Evolutionary conservation across 2,113 vertebrate species (phyloP).

Genomic region (Thunnus maccoyii): DNA sequence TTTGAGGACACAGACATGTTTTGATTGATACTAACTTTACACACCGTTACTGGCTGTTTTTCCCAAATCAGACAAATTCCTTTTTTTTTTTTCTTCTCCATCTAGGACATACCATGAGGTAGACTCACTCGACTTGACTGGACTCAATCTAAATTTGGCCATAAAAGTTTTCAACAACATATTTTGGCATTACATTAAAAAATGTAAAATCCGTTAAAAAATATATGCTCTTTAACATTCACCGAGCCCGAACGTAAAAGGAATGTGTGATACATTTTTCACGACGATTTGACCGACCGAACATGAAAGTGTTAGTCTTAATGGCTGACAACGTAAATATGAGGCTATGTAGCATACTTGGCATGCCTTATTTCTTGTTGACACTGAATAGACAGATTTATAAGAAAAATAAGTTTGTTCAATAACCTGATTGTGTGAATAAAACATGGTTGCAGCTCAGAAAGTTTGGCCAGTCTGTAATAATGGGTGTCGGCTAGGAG

Average conservation of each 20-base stretch:
- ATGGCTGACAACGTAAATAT: not conserved
- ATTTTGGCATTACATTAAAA: conserved; percentile 54
- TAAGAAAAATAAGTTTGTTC: not conserved
- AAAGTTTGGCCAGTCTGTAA: conserved; percentile 5
- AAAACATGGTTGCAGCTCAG: conserved; percentile 8
- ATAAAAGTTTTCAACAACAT: conserved; percentile 20
- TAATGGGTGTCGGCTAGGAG: conserved; percentile 10
- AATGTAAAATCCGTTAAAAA: conserved; percentile 11
- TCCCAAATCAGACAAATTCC: conserved; percentile 3
- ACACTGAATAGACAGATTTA: not conserved
- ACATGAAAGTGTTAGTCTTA: not conserved
- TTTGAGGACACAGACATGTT: conserved; percentile 10
- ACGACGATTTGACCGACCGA: too few relatives aligned
- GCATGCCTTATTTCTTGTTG: not conserved
- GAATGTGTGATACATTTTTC: conserved; percentile 43
- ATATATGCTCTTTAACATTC: conserved; percentile 11
- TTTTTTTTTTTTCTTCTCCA: not conserved
- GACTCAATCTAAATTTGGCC: conserved; percentile 60
- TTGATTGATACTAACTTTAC: not conserved
- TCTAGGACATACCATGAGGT: conserved; percentile 46
- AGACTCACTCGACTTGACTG: conserved; percentile 12
- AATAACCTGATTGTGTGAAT: conserved; percentile 5
- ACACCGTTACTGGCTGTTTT: conserved; percentile 7
- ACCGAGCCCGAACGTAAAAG: not conserved
- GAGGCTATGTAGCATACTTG: not conserved